Conservation (phyloP, 2,888 invertebrate genomes). For the Lasius fuliginosus region DNA sequence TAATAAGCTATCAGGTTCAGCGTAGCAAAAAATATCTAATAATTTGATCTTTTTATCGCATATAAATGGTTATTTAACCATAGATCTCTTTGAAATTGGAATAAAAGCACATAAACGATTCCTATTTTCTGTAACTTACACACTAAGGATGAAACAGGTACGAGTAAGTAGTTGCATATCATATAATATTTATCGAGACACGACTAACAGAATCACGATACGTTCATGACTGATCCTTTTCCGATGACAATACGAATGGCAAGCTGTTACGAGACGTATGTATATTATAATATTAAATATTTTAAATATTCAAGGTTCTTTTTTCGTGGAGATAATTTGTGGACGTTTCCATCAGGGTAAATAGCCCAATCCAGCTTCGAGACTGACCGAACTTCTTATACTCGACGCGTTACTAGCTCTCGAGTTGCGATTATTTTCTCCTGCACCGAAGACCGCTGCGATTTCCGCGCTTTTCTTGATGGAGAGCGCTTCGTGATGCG, state of each 20-base stretch:
- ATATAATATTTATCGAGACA: constrained; percentile 17
- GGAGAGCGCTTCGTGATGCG: constrained; percentile 90
- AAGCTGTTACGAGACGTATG: constrained; percentile 25
- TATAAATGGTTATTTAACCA: background rate
- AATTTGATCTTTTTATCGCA: constrained; percentile 7
- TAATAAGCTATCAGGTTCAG: constrained; percentile 74
- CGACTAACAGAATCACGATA: constrained; percentile 50
- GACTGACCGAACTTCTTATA: constrained; percentile 82
- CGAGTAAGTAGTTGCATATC: constrained; percentile 37
- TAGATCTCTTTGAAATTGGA: constrained; percentile 11
- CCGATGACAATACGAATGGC: constrained; percentile 38
- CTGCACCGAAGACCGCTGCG: constrained; percentile 93
- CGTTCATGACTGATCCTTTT: constrained; percentile 18
- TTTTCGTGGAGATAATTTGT: background rate
- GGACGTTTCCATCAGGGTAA: constrained; percentile 77
- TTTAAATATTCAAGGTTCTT: constrained; percentile 1
- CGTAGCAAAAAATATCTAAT: constrained; percentile 66
- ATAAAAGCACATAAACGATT: constrained; percentile 20
- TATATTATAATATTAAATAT: constrained; percentile 10
- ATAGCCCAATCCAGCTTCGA: constrained; percentile 85
- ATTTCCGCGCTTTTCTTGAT: constrained; percentile 96
- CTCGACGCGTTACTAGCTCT: constrained; percentile 83
- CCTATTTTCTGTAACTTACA: constrained; percentile 8
- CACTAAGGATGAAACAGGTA: constrained; percentile 43
- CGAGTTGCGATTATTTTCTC: constrained; percentile 75